Conservation (phyloP, 2,113 vertebrate species). For the Coreoperca whiteheadi region DNA sequence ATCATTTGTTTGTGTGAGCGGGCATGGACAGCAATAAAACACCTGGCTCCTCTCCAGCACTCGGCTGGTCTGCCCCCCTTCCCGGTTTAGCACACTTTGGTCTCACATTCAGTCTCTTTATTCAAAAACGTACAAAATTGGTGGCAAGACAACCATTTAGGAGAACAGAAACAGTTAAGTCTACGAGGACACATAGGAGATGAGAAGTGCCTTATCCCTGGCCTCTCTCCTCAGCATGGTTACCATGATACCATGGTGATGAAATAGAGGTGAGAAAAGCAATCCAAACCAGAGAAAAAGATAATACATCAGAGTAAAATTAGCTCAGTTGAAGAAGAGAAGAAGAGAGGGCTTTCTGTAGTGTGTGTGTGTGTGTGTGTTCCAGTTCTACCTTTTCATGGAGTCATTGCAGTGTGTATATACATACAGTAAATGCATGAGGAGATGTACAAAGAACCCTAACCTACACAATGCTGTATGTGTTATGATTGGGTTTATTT, state of each 20-base stretch:
- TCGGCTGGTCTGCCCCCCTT: neutral
- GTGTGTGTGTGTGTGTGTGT: neutral
- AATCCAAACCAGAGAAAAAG: constrained; percentile 64
- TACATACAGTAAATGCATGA: neutral
- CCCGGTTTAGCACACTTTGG: neutral
- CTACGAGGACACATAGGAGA: constrained; percentile 22
- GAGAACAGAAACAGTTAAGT: constrained; percentile 17
- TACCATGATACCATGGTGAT: constrained; percentile 77
- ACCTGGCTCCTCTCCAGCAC: neutral
- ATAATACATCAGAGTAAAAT: constrained; percentile 60
- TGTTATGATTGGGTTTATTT: constrained; percentile 1
- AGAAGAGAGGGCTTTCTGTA: neutral
- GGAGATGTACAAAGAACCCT: neutral
- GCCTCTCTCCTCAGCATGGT: constrained; percentile 61
- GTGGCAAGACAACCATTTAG: constrained; percentile 24
- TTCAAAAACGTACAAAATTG: constrained; percentile 25
- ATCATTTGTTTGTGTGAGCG: constrained; percentile 54
- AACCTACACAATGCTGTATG: constrained; percentile 8
- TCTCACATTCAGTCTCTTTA: constrained; percentile 14
- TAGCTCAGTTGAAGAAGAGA: constrained; percentile 45
- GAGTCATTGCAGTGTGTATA: neutral
- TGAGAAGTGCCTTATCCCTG: constrained; percentile 38
- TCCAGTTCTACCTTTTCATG: constrained; percentile 1
- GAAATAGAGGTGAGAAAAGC: constrained; percentile 78
- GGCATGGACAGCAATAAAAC: constrained; percentile 46